Evolutionary conservation across 2,888 invertebrate species (phyloP), one percentile per base, ranked within the genome.

Genomic region (Tenthredo livida): DNA sequence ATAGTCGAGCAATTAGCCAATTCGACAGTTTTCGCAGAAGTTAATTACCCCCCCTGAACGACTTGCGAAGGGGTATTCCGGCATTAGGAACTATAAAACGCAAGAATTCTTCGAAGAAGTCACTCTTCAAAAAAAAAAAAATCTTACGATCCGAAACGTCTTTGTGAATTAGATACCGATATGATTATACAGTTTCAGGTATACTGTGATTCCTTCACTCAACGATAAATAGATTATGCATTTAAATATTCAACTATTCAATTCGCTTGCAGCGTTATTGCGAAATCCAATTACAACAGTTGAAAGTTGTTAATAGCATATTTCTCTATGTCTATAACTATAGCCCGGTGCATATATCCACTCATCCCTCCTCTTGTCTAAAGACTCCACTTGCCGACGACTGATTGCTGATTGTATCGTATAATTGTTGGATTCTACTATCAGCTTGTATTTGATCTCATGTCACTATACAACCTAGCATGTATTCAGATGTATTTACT

Each of bases 381-480:
- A 43, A 40, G 10, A 40, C 40, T 21, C 72, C 21, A 73, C 43
- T 73, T 73, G 72, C 12, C n/a, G 21, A 73, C 43, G 72, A 73
- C 72, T 73, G 72, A 73, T 73, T 73, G 72, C 72, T 43, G 72
- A 73, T 73, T 73, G 72, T 21, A 73, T 73, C 72, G 43, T 73
- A 43, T 73, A 73, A 43, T 10, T 9, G 43, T 73, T 21, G 72
- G 72, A 73, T 73, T 21, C 43, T 43, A 73, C 43, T 43, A 43
- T 25, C 7, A 21, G 72, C 43, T 43, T 21, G 43, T 73, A 21
- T 43, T 25, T 43, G 43, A 73, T 40, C 40, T 43, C 21, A 21
- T 73, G 43, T 67, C 67, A 25, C 33, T 33, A 67, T 15, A 12
- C 7, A 58, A 21, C 58, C 7, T 21, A 58, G 21, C 58, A 58